Percentiles rank a stretch among this genome's conserved stretches.
Conservation (phyloP, 2,113 vertebrate genomes). For the Anseranas semipalmata region DNA sequence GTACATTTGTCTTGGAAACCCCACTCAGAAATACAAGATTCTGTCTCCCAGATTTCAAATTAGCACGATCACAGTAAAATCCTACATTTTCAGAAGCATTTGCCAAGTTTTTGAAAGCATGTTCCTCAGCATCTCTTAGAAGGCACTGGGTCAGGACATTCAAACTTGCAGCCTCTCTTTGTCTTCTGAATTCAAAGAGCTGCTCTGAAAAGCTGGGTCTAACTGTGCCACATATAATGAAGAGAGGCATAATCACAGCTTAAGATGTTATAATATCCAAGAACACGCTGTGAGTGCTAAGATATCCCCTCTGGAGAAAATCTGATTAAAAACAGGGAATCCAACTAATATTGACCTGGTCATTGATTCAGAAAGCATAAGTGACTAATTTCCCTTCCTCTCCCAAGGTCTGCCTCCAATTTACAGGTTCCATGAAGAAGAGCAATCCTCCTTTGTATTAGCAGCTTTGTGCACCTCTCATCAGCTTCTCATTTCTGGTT, state of each 20-base stretch:
- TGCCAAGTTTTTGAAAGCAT: not conserved
- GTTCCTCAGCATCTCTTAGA: not conserved
- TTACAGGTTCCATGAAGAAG: not conserved
- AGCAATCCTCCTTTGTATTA: not conserved
- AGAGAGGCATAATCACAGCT: not conserved
- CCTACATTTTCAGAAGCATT: not conserved
- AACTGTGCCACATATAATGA: not conserved
- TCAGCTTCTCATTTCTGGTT: slow-evolving; percentile 1
- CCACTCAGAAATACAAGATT: not conserved
- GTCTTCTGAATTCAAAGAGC: not conserved
- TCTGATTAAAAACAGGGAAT: not conserved
- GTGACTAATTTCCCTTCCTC: not conserved
- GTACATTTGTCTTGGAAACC: not conserved
- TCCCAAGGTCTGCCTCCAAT: not conserved
- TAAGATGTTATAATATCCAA: not conserved
- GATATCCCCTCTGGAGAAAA: not conserved
- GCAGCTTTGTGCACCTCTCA: not conserved
- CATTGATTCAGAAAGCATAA: not conserved
- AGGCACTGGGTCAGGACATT: not conserved
- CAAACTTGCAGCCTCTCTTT: not conserved
- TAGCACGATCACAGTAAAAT: not conserved
- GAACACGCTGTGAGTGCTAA: not conserved
- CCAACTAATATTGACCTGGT: not conserved
- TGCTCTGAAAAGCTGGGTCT: not conserved
- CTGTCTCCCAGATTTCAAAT: not conserved